Conservation (phyloP, 2,888 invertebrate species). For the Vanessa cardui region DNA sequence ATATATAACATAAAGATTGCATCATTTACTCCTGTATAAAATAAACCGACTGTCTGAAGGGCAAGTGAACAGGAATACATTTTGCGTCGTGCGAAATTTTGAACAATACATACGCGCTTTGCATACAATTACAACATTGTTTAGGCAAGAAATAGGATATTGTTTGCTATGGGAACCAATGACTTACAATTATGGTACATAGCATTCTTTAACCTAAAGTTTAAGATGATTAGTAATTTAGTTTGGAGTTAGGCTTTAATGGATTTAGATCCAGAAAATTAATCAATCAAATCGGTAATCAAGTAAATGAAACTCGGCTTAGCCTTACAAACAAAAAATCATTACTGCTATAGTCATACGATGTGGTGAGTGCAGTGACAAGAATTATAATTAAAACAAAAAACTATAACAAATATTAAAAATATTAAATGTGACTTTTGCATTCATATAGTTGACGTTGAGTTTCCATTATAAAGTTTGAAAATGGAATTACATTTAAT, state of each 20-base stretch:
- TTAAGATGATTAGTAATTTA: background rate
- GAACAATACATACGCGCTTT: constrained; percentile 41
- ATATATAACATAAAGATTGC: background rate
- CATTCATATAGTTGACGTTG: background rate
- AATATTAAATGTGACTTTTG: too few species aligned
- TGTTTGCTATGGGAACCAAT: constrained; percentile 33
- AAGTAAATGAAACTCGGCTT: too few species aligned
- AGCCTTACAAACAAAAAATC: too few species aligned
- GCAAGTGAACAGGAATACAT: constrained; percentile 26
- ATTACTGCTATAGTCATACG: too few species aligned
- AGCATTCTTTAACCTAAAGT: background rate
- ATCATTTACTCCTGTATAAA: background rate
- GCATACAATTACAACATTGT: constrained; percentile 40
- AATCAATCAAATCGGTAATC: too few species aligned
- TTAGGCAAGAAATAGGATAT: constrained; percentile 29
- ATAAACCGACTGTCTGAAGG: constrained; percentile 13
- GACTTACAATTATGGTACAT: background rate
- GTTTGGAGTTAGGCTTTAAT: too few species aligned
- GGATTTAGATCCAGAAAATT: too few species aligned
- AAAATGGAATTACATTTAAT: background rate
- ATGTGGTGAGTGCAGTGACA: too few species aligned
- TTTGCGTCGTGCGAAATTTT: constrained; percentile 41
- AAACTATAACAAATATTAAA: too few species aligned
- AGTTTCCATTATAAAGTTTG: too few species aligned
- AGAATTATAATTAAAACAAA: too few species aligned